Evolutionary conservation across 1,140 invertebrate genomes (phyloP).

Genomic region (Cheumatopsyche charites): DNA sequence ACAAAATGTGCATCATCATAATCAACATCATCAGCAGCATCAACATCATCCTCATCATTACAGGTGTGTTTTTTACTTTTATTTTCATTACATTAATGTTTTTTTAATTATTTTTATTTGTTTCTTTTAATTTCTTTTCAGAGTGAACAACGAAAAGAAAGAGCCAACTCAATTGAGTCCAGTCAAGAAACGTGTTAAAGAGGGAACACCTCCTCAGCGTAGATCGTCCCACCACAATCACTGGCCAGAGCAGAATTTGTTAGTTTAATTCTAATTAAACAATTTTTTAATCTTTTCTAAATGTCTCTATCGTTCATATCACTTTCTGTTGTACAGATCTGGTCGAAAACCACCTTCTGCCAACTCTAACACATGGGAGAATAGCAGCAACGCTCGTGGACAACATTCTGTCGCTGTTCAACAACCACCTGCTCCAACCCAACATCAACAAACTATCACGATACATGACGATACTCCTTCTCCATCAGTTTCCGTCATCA

Average conservation of each 20-base stretch:
- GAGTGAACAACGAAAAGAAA: constrained; percentile 75
- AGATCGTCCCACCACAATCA: constrained; percentile 60
- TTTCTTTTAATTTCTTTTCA: constrained; percentile 46
- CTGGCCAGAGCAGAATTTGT: constrained; percentile 51
- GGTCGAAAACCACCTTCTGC: constrained; percentile 45
- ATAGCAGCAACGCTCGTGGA: constrained; percentile 1
- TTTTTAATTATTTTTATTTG: neutral
- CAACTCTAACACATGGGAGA: constrained; percentile 37
- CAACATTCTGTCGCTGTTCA: constrained; percentile 1
- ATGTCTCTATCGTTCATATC: neutral
- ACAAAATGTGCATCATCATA: constrained; percentile 32
- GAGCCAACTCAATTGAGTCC: constrained; percentile 92
- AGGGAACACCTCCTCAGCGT: constrained; percentile 85
- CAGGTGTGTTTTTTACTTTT: constrained; percentile 50
- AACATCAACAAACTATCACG: constrained; percentile 72
- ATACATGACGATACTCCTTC: constrained; percentile 93
- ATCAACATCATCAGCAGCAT: constrained; percentile 41
- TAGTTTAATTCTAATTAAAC: constrained; percentile 7
- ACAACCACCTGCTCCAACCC: constrained; percentile 53
- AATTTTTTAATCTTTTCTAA: constrained; percentile 19
- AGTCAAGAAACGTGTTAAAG: constrained; percentile 97
- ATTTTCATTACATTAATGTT: neutral
- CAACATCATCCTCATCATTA: constrained; percentile 54
- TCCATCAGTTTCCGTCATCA: constrained; percentile 93
- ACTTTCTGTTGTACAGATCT: constrained; percentile 36